Percentiles rank a stretch among this genome's conserved stretches.
These are phyloP conservation scores for Laticauda laticaudata DNA, from an alignment of 2,113 vertebrate species.

Conservation along the genomic window DNA sequence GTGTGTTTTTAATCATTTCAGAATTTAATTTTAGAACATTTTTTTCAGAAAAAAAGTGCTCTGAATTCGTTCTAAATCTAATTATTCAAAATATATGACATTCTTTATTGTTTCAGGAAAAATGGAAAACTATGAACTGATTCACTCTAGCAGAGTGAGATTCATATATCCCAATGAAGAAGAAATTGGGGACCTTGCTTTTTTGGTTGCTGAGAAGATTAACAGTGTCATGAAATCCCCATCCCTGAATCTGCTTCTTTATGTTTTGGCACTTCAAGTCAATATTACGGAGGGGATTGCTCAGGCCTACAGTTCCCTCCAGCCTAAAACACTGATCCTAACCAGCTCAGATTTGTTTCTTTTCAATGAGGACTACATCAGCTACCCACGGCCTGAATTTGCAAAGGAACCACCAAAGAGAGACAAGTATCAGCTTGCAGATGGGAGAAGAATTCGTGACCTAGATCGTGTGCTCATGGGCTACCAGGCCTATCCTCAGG, in stretches of 20 bases:
- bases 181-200: conserved; percentile 94
- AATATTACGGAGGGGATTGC: conserved; percentile 46
- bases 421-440: conserved; percentile 88
- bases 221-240: conserved; percentile 67
- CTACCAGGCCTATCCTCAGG: conserved; percentile 93
- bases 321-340: conserved; percentile 88
- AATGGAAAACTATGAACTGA: conserved; percentile 96
- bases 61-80: not conserved
- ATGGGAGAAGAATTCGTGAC: conserved; percentile 89
- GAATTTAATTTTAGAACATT: not conserved
- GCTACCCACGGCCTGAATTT: conserved; percentile 93
- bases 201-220: conserved; percentile 88
- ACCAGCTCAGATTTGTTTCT: conserved; percentile 90
- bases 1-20: not conserved
- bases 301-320: conserved; percentile 65
- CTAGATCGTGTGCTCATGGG: conserved; percentile 93
- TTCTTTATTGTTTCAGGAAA: conserved; percentile 79
- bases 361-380: conserved; percentile 92
- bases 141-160: conserved; percentile 94
- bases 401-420: conserved; percentile 92
- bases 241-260: conserved; percentile 88
- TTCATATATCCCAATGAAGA: conserved; percentile 97
- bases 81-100: conserved; percentile 3
- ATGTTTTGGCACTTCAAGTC: conserved; percentile 92
- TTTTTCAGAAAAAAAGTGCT: not conserved